phyloP scores from a whole-genome alignment of 1,140 invertebrate species.

The Drosophila ananassae region DNA sequence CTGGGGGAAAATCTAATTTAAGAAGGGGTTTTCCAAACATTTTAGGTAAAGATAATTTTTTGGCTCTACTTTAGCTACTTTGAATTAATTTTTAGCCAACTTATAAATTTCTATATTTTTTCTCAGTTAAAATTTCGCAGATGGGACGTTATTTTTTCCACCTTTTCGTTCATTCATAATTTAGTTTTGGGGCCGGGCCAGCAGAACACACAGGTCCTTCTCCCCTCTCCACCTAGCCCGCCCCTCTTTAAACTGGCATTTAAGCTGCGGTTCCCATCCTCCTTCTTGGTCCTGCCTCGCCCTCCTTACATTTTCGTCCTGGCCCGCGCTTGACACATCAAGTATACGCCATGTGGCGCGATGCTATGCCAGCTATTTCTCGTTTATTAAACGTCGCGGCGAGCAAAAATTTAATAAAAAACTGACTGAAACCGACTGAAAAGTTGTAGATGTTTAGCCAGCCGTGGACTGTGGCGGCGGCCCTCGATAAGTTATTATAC shows the following conservation, averaged over 20 bases:
- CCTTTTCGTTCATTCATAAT: conserved; percentile 53
- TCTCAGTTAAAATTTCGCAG: conserved; percentile 5
- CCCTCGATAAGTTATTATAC: conserved; percentile 33
- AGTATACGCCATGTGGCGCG: conserved; percentile 47
- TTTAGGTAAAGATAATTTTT: too few species aligned
- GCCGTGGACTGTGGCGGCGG: conserved; percentile 3
- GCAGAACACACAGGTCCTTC: background rate
- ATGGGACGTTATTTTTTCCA: conserved; percentile 24
- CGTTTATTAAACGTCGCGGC: conserved; percentile 44
- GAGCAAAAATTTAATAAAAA: conserved; percentile 38
- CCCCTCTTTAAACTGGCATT: conserved; percentile 37
- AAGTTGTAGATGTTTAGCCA: conserved; percentile 23
- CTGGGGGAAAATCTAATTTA: too few species aligned
- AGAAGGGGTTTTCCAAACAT: too few species aligned
- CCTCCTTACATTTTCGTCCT: background rate
- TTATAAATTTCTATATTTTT: too few species aligned
- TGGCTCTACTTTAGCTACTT: too few species aligned
- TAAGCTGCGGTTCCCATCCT: conserved; percentile 26
- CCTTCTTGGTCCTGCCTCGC: background rate
- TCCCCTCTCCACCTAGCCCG: background rate
- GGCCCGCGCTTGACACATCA: conserved; percentile 35
- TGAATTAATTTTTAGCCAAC: too few species aligned
- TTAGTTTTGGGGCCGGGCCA: conserved; percentile 25
- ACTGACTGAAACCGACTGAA: conserved; percentile 10
- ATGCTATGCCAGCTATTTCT: conserved; percentile 41